Evolutionary conservation across 2,888 invertebrate genomes (phyloP).

Genomic region (Lasioglossum villosulum): DNA sequence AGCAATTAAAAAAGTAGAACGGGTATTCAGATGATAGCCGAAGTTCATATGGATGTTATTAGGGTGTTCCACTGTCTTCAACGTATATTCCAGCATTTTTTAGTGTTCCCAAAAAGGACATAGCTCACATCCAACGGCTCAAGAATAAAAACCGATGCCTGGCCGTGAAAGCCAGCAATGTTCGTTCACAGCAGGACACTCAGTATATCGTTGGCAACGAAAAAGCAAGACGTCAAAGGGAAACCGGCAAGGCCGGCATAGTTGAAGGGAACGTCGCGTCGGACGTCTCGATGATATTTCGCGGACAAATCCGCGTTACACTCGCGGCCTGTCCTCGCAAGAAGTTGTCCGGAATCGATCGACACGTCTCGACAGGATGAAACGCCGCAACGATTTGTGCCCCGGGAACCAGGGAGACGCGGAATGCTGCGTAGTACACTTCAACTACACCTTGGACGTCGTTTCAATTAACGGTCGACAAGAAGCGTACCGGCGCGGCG

Average conservation of each 20-base stretch:
- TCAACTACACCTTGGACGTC: conserved; percentile 22
- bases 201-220: not conserved
- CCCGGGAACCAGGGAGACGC: conserved; percentile 16
- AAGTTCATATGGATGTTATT: not conserved
- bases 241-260: conserved; percentile 30
- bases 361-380: conserved; percentile 46
- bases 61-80: not conserved
- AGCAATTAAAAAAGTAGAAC: not conserved
- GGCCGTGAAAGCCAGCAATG: not conserved
- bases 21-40: not conserved
- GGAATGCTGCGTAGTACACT: conserved; percentile 23
- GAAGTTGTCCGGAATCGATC: conserved; percentile 71
- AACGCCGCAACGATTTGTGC: conserved; percentile 58
- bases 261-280: conserved; percentile 32
- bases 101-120: not conserved
- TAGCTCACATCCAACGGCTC: not conserved
- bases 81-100: not conserved
- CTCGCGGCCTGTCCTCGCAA: conserved; percentile 28
- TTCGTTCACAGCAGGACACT: not conserved
- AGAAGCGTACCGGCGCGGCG: conserved; percentile 19
- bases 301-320: conserved; percentile 66
- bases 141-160: not conserved
- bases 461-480: conserved; percentile 42
- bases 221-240: conserved; percentile 35
- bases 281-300: conserved; percentile 39